These are phyloP conservation scores for Caenorhabditis drosophilae DNA, from an alignment of 2,888 invertebrate genomes.

Conservation along the genomic window DNA sequence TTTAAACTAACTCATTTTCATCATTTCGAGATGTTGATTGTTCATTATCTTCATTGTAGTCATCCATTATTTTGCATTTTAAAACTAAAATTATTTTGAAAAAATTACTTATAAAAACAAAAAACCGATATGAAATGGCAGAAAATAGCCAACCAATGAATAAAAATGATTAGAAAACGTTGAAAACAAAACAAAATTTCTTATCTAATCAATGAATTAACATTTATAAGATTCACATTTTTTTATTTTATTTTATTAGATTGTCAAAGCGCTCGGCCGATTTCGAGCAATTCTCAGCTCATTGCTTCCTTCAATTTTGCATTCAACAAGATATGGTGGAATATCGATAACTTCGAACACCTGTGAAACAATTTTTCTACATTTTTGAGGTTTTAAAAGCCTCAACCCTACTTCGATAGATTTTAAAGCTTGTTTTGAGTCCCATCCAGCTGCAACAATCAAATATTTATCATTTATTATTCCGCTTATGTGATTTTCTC, in stretches of 20 bases:
- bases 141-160: background rate
- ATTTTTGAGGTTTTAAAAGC: slow-evolving; percentile 2
- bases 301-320: slow-evolving; percentile 10
- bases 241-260: background rate
- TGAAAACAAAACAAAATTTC: background rate
- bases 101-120: background rate
- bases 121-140: no score
- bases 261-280: slow-evolving; percentile 19
- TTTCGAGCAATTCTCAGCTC: slow-evolving; percentile 28
- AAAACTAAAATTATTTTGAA: background rate
- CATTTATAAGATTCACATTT: background rate
- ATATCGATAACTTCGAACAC: background rate
- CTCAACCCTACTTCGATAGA: slow-evolving; percentile 37
- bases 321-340: slow-evolving; percentile 2
- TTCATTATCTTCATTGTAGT: slow-evolving; percentile 21
- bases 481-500: slow-evolving; percentile 55
- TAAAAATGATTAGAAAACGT: background rate
- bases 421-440: slow-evolving; percentile 42
- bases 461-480: slow-evolving; percentile 35
- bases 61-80: slow-evolving; percentile 28
- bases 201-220: background rate
- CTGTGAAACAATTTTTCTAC: no score
- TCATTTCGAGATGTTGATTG: slow-evolving; percentile 9
- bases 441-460: slow-evolving; percentile 60
- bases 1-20: slow-evolving; percentile 9